Evolutionary conservation across 1,140 invertebrate genomes (phyloP).

Genomic region (Tetramorium alpestre): DNA sequence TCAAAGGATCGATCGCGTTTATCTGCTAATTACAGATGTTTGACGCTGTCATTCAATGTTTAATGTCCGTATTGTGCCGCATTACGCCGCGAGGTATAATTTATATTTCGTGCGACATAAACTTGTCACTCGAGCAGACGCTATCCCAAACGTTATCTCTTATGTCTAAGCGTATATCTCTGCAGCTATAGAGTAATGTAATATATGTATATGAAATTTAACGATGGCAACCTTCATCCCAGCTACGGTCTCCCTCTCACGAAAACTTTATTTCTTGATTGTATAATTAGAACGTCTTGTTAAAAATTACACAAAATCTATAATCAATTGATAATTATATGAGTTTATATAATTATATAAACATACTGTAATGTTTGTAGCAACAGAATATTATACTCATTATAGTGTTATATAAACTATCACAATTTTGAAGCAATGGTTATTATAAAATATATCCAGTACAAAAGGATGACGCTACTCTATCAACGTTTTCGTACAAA

Average conservation of each 20-base stretch:
- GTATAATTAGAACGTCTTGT: background rate
- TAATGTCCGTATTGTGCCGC: constrained; percentile 29
- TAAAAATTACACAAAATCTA: background rate
- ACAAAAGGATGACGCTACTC: too few species aligned
- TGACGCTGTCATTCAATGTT: constrained; percentile 44
- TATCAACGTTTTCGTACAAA: background rate
- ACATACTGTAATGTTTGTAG: too few species aligned
- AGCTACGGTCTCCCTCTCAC: background rate
- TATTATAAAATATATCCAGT: background rate
- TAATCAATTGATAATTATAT: background rate
- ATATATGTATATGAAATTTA: background rate
- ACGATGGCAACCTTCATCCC: background rate
- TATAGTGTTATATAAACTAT: background rate
- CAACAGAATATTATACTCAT: background rate
- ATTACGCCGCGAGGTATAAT: constrained; percentile 30
- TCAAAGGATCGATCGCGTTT: constrained; percentile 55
- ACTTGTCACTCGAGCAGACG: background rate
- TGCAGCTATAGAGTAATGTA: background rate
- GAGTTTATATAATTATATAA: too few species aligned
- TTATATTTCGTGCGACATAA: constrained; percentile 22
- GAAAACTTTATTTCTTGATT: background rate
- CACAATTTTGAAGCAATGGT: background rate
- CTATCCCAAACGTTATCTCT: background rate
- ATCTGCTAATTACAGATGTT: constrained; percentile 51
- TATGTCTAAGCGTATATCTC: background rate